Percentiles rank a stretch among this genome's conserved stretches.
Conservation (phyloP, 2,113 vertebrate species). For the Cnemophilus loriae region DNA sequence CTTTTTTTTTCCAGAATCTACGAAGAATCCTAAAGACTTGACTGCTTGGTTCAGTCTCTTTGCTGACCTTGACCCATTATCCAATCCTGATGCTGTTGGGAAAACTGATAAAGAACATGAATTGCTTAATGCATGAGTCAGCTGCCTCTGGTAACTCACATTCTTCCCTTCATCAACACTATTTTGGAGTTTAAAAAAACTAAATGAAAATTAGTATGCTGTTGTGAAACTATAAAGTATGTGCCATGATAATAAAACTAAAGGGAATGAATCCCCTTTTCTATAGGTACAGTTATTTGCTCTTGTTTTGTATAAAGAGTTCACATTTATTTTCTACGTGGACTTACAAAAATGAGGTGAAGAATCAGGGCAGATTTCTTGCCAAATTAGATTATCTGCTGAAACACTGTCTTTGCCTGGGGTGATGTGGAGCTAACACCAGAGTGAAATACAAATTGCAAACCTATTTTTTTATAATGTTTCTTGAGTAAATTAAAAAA, state of each 20-base stretch:
- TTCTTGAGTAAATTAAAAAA: slow-evolving; percentile 35
- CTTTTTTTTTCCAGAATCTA: slow-evolving; percentile 64
- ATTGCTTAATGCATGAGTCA: slow-evolving; percentile 86
- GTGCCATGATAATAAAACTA: slow-evolving; percentile 76
- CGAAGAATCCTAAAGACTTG: slow-evolving; percentile 80
- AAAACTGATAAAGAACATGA: slow-evolving; percentile 87
- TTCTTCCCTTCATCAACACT: slow-evolving; percentile 24
- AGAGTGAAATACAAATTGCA: slow-evolving; percentile 48
- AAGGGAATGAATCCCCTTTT: slow-evolving; percentile 68
- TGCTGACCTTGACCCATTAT: slow-evolving; percentile 92
- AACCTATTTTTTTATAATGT: slow-evolving; percentile 65
- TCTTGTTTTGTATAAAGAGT: slow-evolving; percentile 67
- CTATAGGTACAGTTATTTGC: slow-evolving; percentile 63
- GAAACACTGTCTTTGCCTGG: slow-evolving; percentile 33
- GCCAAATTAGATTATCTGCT: slow-evolving; percentile 33
- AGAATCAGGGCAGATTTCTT: slow-evolving; percentile 41
- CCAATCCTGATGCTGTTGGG: slow-evolving; percentile 93
- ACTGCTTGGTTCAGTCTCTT: slow-evolving; percentile 95
- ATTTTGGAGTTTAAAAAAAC: not conserved
- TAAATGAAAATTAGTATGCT: slow-evolving; percentile 45
- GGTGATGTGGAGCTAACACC: not conserved
- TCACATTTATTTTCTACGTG: slow-evolving; percentile 44
- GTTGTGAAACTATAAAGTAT: slow-evolving; percentile 65
- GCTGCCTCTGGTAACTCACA: slow-evolving; percentile 35
- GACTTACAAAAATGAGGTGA: slow-evolving; percentile 20